Base-by-base conservation (phyloP, 2,888 invertebrate species). In the Aricia artaxerxes region DNA sequence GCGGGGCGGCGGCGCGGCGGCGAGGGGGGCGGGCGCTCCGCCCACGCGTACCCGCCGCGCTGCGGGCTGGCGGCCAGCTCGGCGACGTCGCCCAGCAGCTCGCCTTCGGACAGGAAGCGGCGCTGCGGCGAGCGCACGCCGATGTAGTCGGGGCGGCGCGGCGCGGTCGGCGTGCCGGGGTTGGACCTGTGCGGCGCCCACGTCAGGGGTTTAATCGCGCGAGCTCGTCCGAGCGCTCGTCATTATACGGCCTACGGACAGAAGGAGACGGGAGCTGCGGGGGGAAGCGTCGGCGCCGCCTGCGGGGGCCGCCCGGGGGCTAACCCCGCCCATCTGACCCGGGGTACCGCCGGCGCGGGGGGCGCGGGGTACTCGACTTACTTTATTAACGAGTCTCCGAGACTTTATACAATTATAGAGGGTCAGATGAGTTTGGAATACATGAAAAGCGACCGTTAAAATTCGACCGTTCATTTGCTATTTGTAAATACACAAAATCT, bases 91-190 rank as follows among this genome's bases (percentile, higher is more conserved):
- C 97, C 95, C 84, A 97, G 96, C 87, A 97, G 92, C 95, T 98
- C 97, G 84, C 98, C 96, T 94, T 98, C 96, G 83, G 97, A 97
- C 88, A 98, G 95, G 91, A 97, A 97, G 82, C 97, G 95, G 31
- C 97, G 95, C 91, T 97, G 97, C 80, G 97, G 97, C 84, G 96
- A 96, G 82, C 96, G 94, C 85, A 97, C 97, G 85, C 97, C 96
- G 90, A 98, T 97, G 94, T 98, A 98, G 94, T 98, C 98, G 80
- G 98, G 98, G 84, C 98, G 96, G 87, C 97, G 96, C 85, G 97
- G 97, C 95, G 97, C 97, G 87, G 98, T 98, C 87, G 98, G 98
- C 87, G 98, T 98, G 90, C 98, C 97, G 86, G 98, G 98, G 95
- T 98, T 98, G 85, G 98, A 98, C 96, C 98, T 98, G 96, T 92